Base-by-base conservation (phyloP, 2,888 invertebrate genomes). In the Erannis defoliaria region DNA sequence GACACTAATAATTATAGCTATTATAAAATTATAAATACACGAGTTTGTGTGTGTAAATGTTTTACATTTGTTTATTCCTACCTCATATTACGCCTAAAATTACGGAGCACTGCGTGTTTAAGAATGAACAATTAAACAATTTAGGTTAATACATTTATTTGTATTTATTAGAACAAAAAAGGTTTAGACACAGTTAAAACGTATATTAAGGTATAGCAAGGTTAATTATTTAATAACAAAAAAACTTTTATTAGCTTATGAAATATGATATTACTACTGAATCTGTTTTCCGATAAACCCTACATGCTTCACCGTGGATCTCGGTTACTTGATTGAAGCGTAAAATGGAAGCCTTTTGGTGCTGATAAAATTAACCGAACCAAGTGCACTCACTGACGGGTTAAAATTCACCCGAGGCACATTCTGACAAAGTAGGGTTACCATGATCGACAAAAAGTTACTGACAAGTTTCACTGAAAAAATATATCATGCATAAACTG, bases 281-380 rank as follows among this genome's bases (percentile, higher is more conserved):
- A 48, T 48, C 38, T 48, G 35, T 43, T 49, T 64, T 31, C 50
- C 40, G 55, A 55, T 58, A 63, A 60, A 63, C 48, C 56, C 54
- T 57, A 38, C 14, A 40, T 45, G 57, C 54, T 61, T 31, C 14
- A 40, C 48, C n/a, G 54, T 56, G 58, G 38, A 40, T 60, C 60
- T 59, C 60, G 62, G 63, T 64, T 55, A 66, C 55, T 64, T 72
- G 68, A 71, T 76, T 73, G 65, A 66, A 67, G 67, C 62, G 64
- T 61, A 58, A 14, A 59, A 75, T 51, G 59, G 64, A 67, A 73
- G 67, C 63, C 72, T 69, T 75, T 76, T 71, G 37, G 42, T 61
- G 66, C 70, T 74, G 73, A 79, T 80, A 76, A 79, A 77, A 79
- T 81, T 79, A 80, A 71, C 78, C 69, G 26, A 55, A 72, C 68